Conservation (phyloP, 2,888 invertebrate genomes). For the Parapristionchus giblindavisi region DNA sequence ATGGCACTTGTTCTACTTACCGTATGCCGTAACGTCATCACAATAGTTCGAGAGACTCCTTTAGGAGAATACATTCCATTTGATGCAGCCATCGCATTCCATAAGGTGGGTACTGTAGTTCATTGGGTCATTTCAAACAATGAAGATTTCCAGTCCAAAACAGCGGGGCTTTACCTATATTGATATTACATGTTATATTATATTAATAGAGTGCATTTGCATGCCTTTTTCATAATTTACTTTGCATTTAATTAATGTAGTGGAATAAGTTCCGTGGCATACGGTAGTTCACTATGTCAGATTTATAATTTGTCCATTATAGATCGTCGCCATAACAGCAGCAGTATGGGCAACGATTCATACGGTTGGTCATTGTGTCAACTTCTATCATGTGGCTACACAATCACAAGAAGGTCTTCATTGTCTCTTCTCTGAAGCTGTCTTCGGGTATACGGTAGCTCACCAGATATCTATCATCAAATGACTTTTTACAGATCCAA, state of each 20-base stretch:
- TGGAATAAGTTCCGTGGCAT: no score
- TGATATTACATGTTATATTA: no score
- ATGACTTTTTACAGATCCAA: conserved; percentile 76
- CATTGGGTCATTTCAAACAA: background rate
- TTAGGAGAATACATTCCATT: conserved; percentile 91
- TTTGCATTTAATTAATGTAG: background rate
- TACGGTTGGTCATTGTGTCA: conserved; percentile 92
- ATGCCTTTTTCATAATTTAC: background rate
- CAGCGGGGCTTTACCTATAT: background rate
- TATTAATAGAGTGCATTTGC: no score
- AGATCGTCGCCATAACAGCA: conserved; percentile 90
- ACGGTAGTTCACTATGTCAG: no score
- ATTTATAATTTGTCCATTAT: background rate
- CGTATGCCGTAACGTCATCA: conserved; percentile 84
- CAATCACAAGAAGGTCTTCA: conserved; percentile 90
- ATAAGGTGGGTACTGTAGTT: conserved; percentile 75
- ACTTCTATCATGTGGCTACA: conserved; percentile 95
- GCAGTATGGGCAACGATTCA: conserved; percentile 90
- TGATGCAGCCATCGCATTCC: conserved; percentile 94
- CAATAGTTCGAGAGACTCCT: conserved; percentile 90
- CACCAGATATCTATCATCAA: background rate
- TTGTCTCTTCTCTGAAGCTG: conserved; percentile 90
- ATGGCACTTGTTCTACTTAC: conserved; percentile 89
- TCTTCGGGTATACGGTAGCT: conserved; percentile 77
- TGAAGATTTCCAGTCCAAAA: background rate